These are phyloP conservation scores for Euproctis similis DNA, from an alignment of 2,888 invertebrate genomes.

Conservation along the genomic window DNA sequence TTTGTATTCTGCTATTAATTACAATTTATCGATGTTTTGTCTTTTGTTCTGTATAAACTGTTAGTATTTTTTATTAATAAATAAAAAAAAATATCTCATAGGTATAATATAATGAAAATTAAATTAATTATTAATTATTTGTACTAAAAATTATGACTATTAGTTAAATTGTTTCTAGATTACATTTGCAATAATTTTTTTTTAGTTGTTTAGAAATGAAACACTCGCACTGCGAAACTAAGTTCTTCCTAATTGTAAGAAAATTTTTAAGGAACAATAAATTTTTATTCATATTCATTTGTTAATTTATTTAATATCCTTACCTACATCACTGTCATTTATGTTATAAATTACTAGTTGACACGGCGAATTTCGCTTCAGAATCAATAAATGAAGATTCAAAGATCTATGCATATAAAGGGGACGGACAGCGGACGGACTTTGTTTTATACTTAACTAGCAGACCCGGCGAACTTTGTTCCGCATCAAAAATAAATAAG, in stretches of 20 bases:
- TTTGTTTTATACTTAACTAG: too few species aligned
- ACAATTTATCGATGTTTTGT: constrained; percentile 33
- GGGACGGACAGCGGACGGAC: too few species aligned
- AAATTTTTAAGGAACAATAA: constrained; percentile 71
- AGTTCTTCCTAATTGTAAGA: constrained; percentile 69
- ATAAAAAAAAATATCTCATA: constrained; percentile 63
- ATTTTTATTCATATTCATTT: constrained; percentile 49
- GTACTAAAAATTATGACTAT: constrained; percentile 57
- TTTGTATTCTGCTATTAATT: constrained; percentile 32
- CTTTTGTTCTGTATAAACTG: constrained; percentile 65
- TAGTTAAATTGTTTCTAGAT: constrained; percentile 48
- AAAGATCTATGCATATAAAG: too few species aligned
- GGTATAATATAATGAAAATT: constrained; percentile 29
- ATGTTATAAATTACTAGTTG: too few species aligned
- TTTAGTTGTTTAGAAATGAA: constrained; percentile 41
- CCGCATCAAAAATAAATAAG: too few species aligned
- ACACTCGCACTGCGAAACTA: constrained; percentile 65
- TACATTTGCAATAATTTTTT: constrained; percentile 43
- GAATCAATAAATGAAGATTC: too few species aligned
- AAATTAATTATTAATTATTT: too few species aligned
- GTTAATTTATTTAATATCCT: too few species aligned
- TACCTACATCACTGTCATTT: too few species aligned
- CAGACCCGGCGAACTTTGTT: too few species aligned
- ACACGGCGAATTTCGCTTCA: too few species aligned
- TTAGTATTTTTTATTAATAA: constrained; percentile 48